These are phyloP conservation scores for Heliornis fulica DNA, from an alignment of 2,113 vertebrate genomes.

Conservation along the genomic window DNA sequence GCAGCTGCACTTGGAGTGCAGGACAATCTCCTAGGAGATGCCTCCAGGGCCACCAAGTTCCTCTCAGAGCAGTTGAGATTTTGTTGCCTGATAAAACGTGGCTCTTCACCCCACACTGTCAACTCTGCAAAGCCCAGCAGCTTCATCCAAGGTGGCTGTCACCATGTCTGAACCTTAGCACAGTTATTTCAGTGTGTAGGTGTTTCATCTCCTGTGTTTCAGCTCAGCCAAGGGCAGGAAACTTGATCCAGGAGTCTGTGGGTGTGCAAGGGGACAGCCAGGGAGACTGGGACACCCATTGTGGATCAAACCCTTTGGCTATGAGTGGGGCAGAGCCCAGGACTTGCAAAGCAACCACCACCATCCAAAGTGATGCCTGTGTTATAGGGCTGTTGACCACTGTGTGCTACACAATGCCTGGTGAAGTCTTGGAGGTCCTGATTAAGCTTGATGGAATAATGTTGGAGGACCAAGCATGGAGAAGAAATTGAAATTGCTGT, in stretches of 20 bases:
- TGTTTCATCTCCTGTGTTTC: not conserved
- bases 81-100: not conserved
- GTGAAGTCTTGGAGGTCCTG: not conserved
- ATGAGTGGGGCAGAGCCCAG: not conserved
- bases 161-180: not conserved
- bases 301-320: not conserved
- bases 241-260: not conserved
- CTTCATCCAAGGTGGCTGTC: not conserved
- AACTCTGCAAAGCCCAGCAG: not conserved
- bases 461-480: not conserved
- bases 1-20: not conserved
- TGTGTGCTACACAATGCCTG: not conserved
- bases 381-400: not conserved
- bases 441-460: not conserved
- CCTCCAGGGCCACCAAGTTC: not conserved
- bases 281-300: not conserved
- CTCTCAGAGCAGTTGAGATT: not conserved
- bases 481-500: not conserved
- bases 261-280: not conserved
- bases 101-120: not conserved
- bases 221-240: not conserved
- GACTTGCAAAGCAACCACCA: not conserved
- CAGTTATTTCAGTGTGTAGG: fast-evolving
- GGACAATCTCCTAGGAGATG: not conserved
- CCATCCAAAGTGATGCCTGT: not conserved